Evolutionary conservation across 2,113 vertebrate genomes (phyloP).

Genomic region (Dicaeum eximium): DNA sequence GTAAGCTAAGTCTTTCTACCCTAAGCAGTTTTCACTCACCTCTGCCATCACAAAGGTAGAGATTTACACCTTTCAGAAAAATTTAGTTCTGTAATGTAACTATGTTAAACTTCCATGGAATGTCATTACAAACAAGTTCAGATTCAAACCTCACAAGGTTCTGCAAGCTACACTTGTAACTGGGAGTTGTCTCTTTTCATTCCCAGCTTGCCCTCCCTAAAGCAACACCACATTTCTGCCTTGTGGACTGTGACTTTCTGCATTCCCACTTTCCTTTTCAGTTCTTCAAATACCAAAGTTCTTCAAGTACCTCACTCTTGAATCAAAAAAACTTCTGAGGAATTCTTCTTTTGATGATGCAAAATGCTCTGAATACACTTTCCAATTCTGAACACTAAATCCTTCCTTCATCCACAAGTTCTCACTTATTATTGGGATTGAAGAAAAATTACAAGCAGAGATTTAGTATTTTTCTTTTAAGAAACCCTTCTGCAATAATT

Average conservation of each 20-base stretch:
- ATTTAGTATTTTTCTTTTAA: neutral
- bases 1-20: neutral
- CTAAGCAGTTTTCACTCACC: neutral
- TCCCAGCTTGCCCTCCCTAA: neutral
- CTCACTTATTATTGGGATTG: neutral
- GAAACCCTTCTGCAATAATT: neutral
- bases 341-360: neutral
- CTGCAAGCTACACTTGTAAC: neutral
- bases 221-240: rapidly evolving
- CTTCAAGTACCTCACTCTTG: neutral
- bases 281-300: neutral
- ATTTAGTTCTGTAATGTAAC: neutral
- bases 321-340: neutral
- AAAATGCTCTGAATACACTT: neutral
- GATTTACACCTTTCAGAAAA: neutral
- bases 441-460: neutral
- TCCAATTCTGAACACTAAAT: neutral
- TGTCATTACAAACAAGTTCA: neutral
- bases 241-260: neutral
- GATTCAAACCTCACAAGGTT: neutral
- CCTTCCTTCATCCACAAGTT: neutral
- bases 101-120: neutral
- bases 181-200: neutral
- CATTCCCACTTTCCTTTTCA: neutral
- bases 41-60: neutral